phyloP scores from a whole-genome alignment of 2,113 vertebrate species.

The Potamarius usumacintae region DNA sequence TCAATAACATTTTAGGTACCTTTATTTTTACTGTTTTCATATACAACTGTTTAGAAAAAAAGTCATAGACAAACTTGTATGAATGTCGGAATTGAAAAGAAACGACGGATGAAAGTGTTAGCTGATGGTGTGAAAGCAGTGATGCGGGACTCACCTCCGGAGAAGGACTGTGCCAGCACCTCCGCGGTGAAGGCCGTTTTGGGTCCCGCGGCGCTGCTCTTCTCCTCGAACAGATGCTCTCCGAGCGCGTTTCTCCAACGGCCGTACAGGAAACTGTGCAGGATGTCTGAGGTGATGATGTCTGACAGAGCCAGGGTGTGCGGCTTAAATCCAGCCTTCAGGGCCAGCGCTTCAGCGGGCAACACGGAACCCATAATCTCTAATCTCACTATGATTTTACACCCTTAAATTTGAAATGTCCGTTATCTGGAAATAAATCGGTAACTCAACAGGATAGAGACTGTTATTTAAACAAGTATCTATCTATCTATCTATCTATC shows the following conservation, averaged over 20 bases:
- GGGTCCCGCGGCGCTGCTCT: conserved; percentile 77
- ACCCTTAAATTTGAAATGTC: background rate
- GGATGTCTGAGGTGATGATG: conserved; percentile 97
- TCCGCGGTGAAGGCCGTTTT: conserved; percentile 96
- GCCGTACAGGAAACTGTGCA: conserved; percentile 97
- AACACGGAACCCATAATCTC: conserved; percentile 87
- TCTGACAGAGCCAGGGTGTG: conserved; percentile 86
- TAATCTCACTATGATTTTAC: background rate
- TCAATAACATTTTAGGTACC: background rate
- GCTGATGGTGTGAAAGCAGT: background rate
- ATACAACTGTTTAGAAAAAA: no score
- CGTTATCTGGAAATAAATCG: background rate
- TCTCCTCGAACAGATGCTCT: conserved; percentile 90
- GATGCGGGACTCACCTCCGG: conserved; percentile 80
- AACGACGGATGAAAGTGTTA: background rate
- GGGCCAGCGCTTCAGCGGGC: conserved; percentile 84
- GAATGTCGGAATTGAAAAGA: background rate
- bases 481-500: background rate
- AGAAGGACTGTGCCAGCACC: conserved; percentile 95
- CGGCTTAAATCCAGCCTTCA: conserved; percentile 84
- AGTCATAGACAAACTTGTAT: background rate
- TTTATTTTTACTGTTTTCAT: background rate
- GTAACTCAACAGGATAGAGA: background rate
- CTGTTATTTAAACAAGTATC: background rate
- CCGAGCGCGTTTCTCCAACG: conserved; percentile 94